Percentiles rank a stretch among this genome's conserved stretches.
Conservation (phyloP, 2,888 invertebrate species). For the Eristalis intricaria region DNA sequence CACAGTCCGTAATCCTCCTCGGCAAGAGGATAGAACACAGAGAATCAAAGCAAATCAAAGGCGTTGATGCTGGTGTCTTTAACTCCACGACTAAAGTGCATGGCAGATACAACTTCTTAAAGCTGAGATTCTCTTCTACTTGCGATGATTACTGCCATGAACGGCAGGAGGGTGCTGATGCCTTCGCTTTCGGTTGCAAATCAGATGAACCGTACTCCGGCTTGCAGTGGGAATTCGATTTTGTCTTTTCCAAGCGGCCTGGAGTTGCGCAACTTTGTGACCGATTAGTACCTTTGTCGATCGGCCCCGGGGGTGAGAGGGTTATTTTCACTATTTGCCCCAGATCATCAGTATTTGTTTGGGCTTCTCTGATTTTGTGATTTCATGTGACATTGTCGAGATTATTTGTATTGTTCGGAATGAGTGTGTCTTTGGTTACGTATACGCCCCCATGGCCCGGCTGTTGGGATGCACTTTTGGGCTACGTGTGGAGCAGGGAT, state of each 20-base stretch:
- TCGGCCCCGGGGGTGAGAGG: not conserved
- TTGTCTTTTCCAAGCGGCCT: not conserved
- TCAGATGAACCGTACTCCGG: not conserved
- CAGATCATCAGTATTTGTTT: slow-evolving; percentile 38
- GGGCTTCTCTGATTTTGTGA: slow-evolving; percentile 34
- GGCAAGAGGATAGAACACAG: too few species aligned
- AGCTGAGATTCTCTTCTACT: too few species aligned
- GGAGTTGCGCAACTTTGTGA: slow-evolving; percentile 50
- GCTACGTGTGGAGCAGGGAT: too few species aligned
- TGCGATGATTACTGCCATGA: too few species aligned
- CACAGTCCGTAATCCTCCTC: too few species aligned
- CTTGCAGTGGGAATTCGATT: slow-evolving; percentile 27
- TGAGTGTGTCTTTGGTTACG: not conserved
- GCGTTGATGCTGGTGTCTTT: too few species aligned
- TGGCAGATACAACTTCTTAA: too few species aligned
- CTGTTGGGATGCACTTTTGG: too few species aligned
- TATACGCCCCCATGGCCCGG: not conserved
- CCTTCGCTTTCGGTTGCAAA: not conserved
- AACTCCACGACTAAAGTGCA: too few species aligned
- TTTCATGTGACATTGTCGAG: slow-evolving; percentile 46
- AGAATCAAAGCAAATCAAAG: too few species aligned
- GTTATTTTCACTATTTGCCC: slow-evolving; percentile 37
- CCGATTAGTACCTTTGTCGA: slow-evolving; percentile 42
- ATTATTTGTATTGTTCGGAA: slow-evolving; percentile 18
- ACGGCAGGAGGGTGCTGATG: too few species aligned